These are phyloP conservation scores for Lineus longissimus DNA, from an alignment of 1,140 invertebrate species.

Conservation along the genomic window DNA sequence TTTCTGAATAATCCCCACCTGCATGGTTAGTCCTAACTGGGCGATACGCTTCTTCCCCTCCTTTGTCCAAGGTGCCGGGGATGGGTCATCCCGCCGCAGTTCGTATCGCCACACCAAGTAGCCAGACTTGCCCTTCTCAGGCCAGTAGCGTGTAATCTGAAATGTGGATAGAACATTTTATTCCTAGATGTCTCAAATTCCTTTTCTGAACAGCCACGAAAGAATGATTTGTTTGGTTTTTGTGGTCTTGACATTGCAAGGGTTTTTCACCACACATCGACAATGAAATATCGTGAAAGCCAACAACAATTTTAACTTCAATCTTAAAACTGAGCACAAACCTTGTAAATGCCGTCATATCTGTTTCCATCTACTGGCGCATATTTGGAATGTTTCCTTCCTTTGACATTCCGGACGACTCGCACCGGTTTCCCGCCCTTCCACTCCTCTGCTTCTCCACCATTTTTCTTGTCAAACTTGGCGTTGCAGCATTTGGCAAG, in stretches of 20 bases:
- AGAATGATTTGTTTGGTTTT: no score
- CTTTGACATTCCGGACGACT: slow-evolving; percentile 74
- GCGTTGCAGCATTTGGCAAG: slow-evolving; percentile 76
- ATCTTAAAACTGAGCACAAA: no score
- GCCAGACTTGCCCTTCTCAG: slow-evolving; percentile 73
- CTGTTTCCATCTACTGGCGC: slow-evolving; percentile 70
- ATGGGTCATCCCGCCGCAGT: slow-evolving; percentile 73
- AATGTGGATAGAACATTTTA: slow-evolving; percentile 51
- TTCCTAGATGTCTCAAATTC: background rate
- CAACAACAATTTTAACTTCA: no score
- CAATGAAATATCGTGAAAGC: no score
- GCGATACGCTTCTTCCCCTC: slow-evolving; percentile 61
- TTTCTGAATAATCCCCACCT: slow-evolving; percentile 32
- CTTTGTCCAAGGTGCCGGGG: slow-evolving; percentile 77
- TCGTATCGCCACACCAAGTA: slow-evolving; percentile 79
- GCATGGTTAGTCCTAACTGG: slow-evolving; percentile 49
- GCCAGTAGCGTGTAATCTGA: slow-evolving; percentile 80
- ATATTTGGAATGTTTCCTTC: slow-evolving; percentile 70
- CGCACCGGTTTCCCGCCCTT: slow-evolving; percentile 71
- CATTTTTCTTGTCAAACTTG: slow-evolving; percentile 61
- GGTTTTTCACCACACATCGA: no score
- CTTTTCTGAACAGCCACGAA: no score
- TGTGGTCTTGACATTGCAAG: no score
- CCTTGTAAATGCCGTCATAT: slow-evolving; percentile 59
- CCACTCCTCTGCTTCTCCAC: slow-evolving; percentile 72